Base-by-base conservation (phyloP, 2,888 invertebrate species). In the Chymomyza fuscimana region DNA sequence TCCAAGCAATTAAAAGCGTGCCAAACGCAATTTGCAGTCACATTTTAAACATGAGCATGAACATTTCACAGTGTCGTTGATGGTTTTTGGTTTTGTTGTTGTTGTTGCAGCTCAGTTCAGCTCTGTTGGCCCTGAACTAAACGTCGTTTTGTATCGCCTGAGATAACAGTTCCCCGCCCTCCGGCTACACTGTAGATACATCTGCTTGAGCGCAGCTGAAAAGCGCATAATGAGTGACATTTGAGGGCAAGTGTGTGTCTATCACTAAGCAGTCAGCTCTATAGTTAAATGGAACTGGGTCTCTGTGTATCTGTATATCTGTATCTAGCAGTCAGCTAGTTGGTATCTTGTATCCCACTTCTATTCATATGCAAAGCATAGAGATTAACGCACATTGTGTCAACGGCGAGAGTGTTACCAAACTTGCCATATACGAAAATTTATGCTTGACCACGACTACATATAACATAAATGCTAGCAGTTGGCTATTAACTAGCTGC, bases 301-400 rank as follows among this genome's bases (percentile, higher is more conserved):
- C 40, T 46, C 40, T 46, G 40, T 46, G 40, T 46, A 5, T 32
- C 9, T 5, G 32, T 9, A 7, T 32, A 32, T 32, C 32, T 32
- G 32, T 32, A 32, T 32, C 32, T 32, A 7, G 32, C 6, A 32
- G 32, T 32, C 5, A 32, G 32, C 32, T 32, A 7, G 40, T 46
- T 12, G 40, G 2, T 46, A 46, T 46, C 40, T 46, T 46, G 12
- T 46, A 12, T 46, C 32, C 15, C n/a, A 9, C 32, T 9, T 7
- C 61, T 15, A 74, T 67, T 70, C 75, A 70, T 67, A 76, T 71
- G 76, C 67, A 69, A 69, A 69, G 63, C 58, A 7, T 58, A 25
- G 46, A 65, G 70, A 74, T 74, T 72, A 70, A 66, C 22, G 58
- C 36, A 36, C 51, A 51, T 64, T 62, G 60, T 50, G 60, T 62